phyloP scores from a whole-genome alignment of 2,888 invertebrate species.

The Thecophora atra region DNA sequence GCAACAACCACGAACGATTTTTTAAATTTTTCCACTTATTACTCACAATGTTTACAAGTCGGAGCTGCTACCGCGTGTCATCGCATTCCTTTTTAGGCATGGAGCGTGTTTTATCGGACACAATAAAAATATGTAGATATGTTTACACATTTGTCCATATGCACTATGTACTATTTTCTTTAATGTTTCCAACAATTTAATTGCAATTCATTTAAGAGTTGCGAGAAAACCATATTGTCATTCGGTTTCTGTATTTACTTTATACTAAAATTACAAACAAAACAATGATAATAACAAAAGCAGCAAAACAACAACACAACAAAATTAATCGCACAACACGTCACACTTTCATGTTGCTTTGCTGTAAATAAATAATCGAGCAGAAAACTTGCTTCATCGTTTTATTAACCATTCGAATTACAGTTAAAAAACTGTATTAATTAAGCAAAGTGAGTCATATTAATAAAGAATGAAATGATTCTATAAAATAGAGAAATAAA shows the following conservation, averaged over 20 bases:
- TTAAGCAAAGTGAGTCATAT: too few relatives aligned
- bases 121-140: background rate
- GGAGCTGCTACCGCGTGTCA: background rate
- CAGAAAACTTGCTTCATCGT: background rate
- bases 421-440: too few relatives aligned
- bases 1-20: too few relatives aligned
- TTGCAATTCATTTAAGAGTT: background rate
- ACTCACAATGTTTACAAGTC: slow-evolving; percentile 16
- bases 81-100: background rate
- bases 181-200: background rate
- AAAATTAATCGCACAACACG: too few relatives aligned
- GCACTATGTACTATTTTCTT: background rate
- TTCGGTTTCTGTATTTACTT: too few relatives aligned
- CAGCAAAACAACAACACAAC: too few relatives aligned
- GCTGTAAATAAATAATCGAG: background rate
- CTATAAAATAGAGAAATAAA: too few relatives aligned
- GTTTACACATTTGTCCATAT: background rate
- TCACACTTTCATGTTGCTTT: too few relatives aligned
- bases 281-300: too few relatives aligned
- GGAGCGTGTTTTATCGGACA: background rate
- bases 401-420: too few relatives aligned
- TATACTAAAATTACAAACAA: too few relatives aligned
- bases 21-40: background rate
- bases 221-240: slow-evolving; percentile 1
- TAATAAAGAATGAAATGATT: too few relatives aligned